Percentiles rank a stretch among this genome's conserved stretches.
Conservation (phyloP, 2,113 vertebrate species). For the Diphyllodes magnificus region DNA sequence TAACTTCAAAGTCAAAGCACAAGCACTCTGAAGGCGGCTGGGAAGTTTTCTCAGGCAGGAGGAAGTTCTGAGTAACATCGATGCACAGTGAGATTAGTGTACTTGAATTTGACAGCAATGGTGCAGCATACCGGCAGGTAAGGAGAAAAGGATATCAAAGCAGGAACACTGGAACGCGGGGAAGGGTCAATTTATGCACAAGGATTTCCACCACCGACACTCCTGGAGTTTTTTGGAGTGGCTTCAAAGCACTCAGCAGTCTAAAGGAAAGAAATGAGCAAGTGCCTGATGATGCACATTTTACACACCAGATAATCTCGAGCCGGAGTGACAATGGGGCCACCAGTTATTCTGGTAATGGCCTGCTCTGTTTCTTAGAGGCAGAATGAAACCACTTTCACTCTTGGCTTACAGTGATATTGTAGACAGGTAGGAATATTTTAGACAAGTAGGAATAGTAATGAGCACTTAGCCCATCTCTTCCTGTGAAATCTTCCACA, state of each 20-base stretch:
- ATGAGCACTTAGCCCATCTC: not conserved
- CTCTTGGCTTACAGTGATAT: not conserved
- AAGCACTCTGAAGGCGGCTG: not conserved
- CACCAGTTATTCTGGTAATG: not conserved
- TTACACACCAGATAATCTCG: not conserved
- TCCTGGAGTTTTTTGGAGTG: not conserved
- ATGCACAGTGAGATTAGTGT: not conserved
- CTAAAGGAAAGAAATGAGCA: not conserved
- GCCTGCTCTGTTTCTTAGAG: not conserved
- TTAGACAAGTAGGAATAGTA: not conserved
- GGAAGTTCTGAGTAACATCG: not conserved
- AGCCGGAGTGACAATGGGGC: not conserved
- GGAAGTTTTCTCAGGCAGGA: not conserved
- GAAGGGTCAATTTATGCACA: not conserved
- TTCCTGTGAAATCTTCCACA: not conserved
- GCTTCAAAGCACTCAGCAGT: not conserved
- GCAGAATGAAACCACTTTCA: not conserved
- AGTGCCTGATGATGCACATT: not conserved
- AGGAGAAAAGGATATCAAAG: not conserved
- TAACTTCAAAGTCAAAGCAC: not conserved
- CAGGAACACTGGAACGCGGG: fast-evolving
- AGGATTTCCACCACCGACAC: not conserved
- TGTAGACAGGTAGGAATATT: not conserved
- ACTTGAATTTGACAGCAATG: not conserved
- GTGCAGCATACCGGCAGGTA: not conserved